These are phyloP conservation scores for Panurus biarmicus DNA, from an alignment of 2,113 vertebrate species.

Conservation along the genomic window DNA sequence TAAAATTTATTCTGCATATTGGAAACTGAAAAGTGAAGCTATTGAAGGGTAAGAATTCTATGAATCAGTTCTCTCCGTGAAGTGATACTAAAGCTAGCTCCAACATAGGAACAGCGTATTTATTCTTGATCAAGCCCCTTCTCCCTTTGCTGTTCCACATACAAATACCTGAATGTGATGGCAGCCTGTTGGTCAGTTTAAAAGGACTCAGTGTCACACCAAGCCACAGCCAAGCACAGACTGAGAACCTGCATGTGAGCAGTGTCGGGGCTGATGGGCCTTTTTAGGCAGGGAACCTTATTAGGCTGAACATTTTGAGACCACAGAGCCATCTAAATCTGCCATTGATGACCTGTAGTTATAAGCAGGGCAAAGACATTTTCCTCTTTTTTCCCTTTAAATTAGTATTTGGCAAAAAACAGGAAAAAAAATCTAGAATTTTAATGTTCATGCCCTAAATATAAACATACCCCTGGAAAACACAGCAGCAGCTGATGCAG, in stretches of 20 bases:
- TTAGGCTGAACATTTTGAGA: neutral
- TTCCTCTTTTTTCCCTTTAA: neutral
- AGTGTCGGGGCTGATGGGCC: neutral
- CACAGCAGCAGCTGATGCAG: neutral
- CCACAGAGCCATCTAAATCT: neutral
- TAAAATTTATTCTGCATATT: neutral
- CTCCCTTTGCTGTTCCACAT: neutral
- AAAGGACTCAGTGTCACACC: neutral
- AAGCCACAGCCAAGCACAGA: neutral
- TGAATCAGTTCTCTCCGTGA: neutral
- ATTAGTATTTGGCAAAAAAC: neutral
- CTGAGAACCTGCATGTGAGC: neutral
- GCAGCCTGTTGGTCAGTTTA: neutral
- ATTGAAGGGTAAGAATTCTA: neutral
- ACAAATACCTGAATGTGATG: neutral
- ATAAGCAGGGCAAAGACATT: neutral
- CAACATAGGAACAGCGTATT: neutral
- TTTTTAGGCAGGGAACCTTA: neutral
- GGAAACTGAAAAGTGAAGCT: slow-evolving; percentile 1
- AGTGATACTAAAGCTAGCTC: neutral
- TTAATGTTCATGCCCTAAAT: neutral
- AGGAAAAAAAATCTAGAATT: neutral
- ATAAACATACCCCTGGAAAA: neutral
- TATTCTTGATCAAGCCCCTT: neutral
- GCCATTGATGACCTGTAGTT: neutral